These are phyloP conservation scores for Drosophila kanekoi DNA, from an alignment of 2,888 invertebrate species.

Conservation along the genomic window DNA sequence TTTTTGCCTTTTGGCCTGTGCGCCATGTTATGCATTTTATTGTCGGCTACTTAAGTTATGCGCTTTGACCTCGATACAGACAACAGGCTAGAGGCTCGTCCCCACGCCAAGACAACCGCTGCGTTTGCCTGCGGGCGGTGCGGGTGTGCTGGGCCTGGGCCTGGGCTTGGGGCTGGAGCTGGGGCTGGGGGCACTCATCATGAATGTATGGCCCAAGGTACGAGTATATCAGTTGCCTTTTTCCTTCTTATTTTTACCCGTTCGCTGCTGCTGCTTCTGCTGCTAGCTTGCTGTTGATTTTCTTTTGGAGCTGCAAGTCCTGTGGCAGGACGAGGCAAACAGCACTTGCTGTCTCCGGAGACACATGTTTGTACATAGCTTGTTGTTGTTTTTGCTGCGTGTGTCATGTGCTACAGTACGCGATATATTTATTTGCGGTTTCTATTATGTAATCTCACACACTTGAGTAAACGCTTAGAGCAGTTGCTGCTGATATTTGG, in stretches of 20 bases:
- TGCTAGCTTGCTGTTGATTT: constrained; percentile 16
- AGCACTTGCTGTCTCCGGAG: constrained; percentile 43
- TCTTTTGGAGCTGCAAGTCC: constrained; percentile 37
- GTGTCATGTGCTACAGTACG: constrained; percentile 46
- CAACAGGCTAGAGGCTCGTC: constrained; percentile 32
- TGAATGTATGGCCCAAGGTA: constrained; percentile 51
- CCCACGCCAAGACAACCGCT: neutral
- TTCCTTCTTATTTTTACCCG: constrained; percentile 29
- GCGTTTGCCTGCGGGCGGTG: constrained; percentile 6
- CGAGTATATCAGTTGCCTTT: constrained; percentile 27
- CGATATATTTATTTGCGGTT: constrained; percentile 73
- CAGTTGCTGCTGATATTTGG: neutral
- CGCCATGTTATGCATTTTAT: constrained; percentile 77
- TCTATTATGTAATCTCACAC: constrained; percentile 67
- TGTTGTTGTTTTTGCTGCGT: constrained; percentile 30
- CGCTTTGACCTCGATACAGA: constrained; percentile 78
- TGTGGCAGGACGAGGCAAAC: constrained; percentile 21
- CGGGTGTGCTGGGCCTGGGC: neutral
- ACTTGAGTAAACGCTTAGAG: constrained; percentile 56
- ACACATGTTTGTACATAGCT: constrained; percentile 50
- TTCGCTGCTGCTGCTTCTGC: constrained; percentile 3
- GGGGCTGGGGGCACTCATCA: constrained; percentile 38
- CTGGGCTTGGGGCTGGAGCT: too few relatives aligned
- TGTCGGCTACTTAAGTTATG: constrained; percentile 81
- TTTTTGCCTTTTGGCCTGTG: constrained; percentile 48